Percentiles rank a stretch among this genome's conserved stretches.
phyloP scores from a whole-genome alignment of 2,888 invertebrate genomes.

The Biston betularia region DNA sequence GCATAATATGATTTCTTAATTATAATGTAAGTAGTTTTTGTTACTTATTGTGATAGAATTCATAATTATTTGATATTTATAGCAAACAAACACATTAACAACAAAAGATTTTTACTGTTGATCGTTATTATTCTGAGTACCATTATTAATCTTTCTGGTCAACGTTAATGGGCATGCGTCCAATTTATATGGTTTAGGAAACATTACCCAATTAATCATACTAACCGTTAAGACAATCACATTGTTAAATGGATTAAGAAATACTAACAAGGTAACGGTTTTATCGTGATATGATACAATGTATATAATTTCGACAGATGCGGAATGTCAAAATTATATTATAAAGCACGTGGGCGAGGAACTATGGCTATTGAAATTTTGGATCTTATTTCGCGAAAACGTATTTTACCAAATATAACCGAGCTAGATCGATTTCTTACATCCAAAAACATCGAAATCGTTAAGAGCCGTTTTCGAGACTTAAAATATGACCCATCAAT shows the following conservation, averaged over 20 bases:
- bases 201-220: slow-evolving; percentile 31
- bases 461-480: no score
- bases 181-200: slow-evolving; percentile 30
- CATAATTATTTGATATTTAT: no score
- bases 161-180: slow-evolving; percentile 22
- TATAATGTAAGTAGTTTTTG: no score
- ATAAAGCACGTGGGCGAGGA: background rate
- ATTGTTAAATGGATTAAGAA: slow-evolving; percentile 32
- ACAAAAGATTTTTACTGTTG: background rate
- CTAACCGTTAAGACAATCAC: slow-evolving; percentile 28
- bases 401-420: no score
- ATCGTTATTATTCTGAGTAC: slow-evolving; percentile 12
- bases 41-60: no score
- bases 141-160: slow-evolving; percentile 26
- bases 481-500: no score
- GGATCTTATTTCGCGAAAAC: no score
- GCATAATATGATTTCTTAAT: no score
- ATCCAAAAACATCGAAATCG: no score
- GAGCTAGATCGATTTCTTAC: no score
- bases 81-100: background rate
- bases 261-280: slow-evolving; percentile 28
- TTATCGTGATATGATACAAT: slow-evolving; percentile 22
- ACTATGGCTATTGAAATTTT: background rate
- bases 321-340: background rate
- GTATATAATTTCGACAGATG: slow-evolving; percentile 15